Base-by-base conservation (phyloP, 1,140 invertebrate species). In the Callitettix versicolor region DNA sequence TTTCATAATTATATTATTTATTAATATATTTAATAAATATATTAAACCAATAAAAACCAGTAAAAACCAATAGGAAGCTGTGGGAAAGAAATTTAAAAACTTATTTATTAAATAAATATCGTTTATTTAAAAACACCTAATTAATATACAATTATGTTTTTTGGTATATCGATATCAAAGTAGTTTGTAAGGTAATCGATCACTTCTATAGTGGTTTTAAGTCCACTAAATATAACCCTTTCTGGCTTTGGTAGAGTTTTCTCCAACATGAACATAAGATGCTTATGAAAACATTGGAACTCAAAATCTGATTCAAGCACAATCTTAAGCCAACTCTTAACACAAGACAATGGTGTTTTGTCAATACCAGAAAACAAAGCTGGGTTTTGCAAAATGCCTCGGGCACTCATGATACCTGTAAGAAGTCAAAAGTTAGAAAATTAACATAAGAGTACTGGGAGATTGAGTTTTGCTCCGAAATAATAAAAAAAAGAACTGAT, bases 261-360 rank as follows among this genome's bases (percentile, higher is more conserved):
- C 68, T 92, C 88, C 61, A 91, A 71, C 94, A 97, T 97, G 66
- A 92, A 94, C 43, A 91, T 87, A 48, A 96, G 75, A 73, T 96
- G 93, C 68, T 95, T 90, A 73, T 96, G 93, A 65, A 95, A 92
- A 67, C 78, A 83, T 53, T 60, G 84, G 78, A 72, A 91, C 93
- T 36, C 77, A 76, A 60, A 81, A 68, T 73, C 76, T 67, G 65
- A 75, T 56, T 63, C 66, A 58, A 69, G 61, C 57, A 82, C 79
- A 44, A 95, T 80, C 62, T 85, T 74, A 58, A 97, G 72, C 93
- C 93, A 98, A 43, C 91, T 76, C 72, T 85, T 79, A 9, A 98
- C 68, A 73, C 91, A 95, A 43, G 75, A 69, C 1, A 81, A 38
- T 0, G 92, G 85, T 12, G 91, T 95, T 22, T 65, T 69, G 57